These are phyloP conservation scores for Agelaius tricolor DNA, from an alignment of 2,113 vertebrate genomes.

Conservation along the genomic window DNA sequence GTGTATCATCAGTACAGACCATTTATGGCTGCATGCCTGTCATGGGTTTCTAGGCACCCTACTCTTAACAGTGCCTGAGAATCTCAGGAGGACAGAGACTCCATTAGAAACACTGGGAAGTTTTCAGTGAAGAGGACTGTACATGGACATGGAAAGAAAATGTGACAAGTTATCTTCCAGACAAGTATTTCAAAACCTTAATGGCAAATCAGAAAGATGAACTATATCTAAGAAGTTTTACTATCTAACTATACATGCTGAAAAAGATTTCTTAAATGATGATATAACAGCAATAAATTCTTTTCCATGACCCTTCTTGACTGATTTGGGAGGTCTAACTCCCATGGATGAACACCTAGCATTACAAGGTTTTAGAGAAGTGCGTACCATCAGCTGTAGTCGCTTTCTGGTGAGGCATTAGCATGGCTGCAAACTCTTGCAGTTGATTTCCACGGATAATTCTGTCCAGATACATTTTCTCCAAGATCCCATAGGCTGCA, in stretches of 20 bases:
- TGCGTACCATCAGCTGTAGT: slow-evolving; percentile 92
- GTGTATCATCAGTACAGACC: background rate
- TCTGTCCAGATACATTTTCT: slow-evolving; percentile 98
- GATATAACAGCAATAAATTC: background rate
- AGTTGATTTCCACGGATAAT: slow-evolving; percentile 97
- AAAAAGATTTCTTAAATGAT: background rate
- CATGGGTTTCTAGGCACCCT: background rate
- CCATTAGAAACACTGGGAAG: background rate
- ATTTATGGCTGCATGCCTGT: background rate
- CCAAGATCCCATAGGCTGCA: slow-evolving; percentile 94
- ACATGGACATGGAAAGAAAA: background rate
- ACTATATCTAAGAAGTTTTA: background rate
- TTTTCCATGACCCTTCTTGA: background rate
- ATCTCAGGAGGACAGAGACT: background rate
- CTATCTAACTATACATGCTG: background rate
- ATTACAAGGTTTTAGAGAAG: background rate
- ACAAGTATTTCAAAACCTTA: background rate
- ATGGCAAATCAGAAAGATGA: background rate
- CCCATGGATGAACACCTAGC: background rate
- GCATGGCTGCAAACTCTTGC: slow-evolving; percentile 97
- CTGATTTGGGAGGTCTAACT: background rate
- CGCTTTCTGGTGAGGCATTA: slow-evolving; percentile 98
- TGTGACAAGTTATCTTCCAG: background rate
- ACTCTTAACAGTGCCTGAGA: background rate
- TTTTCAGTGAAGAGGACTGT: background rate